Evolutionary conservation across 2,797 vertebrate species (phyloP), one percentile per base, ranked within the genome.

Genomic region (Rhinatrema bivittatum): DNA sequence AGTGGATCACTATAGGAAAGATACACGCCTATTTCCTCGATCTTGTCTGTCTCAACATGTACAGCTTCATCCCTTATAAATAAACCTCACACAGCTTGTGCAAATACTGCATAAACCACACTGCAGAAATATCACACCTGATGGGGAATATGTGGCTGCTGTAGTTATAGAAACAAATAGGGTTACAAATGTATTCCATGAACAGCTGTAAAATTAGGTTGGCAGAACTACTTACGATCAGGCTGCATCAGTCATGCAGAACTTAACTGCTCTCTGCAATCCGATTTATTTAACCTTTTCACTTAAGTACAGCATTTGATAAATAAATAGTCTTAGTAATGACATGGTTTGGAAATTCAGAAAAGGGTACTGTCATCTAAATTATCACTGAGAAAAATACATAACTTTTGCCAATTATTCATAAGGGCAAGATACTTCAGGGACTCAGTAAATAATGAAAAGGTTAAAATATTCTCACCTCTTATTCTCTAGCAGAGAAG

Each of bases 251-350:
- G 21, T 36, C 29, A 39, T 39, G 32, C 17, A 43, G 44, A 22
- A 32, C 3, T 14, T 29, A 42, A 16, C n/a, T 19, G n/a, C 23
- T 31, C 12, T 42, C 32, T 39, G 18, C 7, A 36, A 27, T 40
- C 22, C 46, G 12, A 28, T 51, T 32, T 28, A 29, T 31, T n/a
- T 29, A 36, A 25, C 12, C 28, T 38, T 31, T 51, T 48, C 15
- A 38, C 12, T 36, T 16, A n/a, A 13, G 11, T 11, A 10, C 22
- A 25, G 7, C 17, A 44, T 42, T 9, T 21, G 18, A 34, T 40
- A 35, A 28, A 24, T 33, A 39, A 33, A 6, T 18, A 12, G 13
- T 23, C 31, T n/a, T n/a, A 15, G 8, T 43, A 21, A 29, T 39
- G n/a, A n/a, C 26, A 24, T 11, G 45, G 20, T 16, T 32, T 50